Conservation (phyloP, 2,888 invertebrate genomes). For the Lamellibrachia columna region DNA sequence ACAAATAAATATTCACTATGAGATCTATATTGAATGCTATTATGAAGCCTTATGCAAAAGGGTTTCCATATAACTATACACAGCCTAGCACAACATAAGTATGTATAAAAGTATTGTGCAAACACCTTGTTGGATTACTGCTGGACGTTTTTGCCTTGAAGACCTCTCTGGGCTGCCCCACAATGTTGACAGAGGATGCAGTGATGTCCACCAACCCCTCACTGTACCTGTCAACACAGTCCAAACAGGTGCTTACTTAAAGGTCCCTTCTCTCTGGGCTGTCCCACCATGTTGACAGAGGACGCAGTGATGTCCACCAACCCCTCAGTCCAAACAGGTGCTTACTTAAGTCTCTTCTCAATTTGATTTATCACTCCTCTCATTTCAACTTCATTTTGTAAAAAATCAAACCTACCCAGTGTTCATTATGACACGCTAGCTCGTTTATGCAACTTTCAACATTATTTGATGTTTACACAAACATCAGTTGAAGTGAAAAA, state of each 20-base stretch:
- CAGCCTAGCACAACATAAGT: neutral
- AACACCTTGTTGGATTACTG: constrained; percentile 53
- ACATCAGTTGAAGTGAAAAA: too few species aligned
- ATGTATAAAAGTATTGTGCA: neutral
- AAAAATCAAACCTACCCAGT: neutral
- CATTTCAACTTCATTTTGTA: neutral
- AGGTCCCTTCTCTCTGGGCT: constrained; percentile 39
- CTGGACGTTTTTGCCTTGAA: constrained; percentile 53
- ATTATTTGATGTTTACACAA: too few species aligned
- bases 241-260: constrained; percentile 20
- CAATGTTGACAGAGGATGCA: constrained; percentile 57
- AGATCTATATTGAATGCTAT: neutral
- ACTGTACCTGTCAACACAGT: constrained; percentile 40
- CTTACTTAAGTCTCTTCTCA: neutral
- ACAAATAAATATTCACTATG: neutral
- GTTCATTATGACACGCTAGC: too few species aligned
- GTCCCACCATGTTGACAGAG: constrained; percentile 55
- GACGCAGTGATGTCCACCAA: constrained; percentile 59
- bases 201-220: constrained; percentile 60
- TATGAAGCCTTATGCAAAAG: neutral
- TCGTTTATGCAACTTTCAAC: too few species aligned
- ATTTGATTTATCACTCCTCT: too few species aligned
- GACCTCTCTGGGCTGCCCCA: constrained; percentile 53
- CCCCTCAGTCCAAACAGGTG: constrained; percentile 52
- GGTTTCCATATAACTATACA: neutral